Evolutionary conservation across 2,888 invertebrate genomes (phyloP), one percentile per base, ranked within the genome.

Genomic region (Odontothrips loti): DNA sequence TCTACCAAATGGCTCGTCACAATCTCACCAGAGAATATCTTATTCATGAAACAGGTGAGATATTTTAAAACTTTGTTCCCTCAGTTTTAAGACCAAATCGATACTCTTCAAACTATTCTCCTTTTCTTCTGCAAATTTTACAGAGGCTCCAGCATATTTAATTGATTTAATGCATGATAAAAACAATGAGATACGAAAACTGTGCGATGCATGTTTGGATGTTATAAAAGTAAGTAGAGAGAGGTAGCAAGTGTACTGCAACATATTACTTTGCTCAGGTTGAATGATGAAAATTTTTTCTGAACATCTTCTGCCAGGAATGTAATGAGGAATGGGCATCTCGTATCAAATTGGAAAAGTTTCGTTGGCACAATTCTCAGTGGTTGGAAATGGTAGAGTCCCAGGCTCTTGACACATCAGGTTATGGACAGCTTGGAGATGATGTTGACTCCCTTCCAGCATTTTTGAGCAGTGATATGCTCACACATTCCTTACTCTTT

Each of bases 121-220:
- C 0, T 20, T 47, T 81, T 75, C 20, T 80, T 47, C 43, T 82
- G 47, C 23, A 80, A 80, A 47, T 80, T 83, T 89, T 89, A 47
- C 89, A 93, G 96, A 97, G 88, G 96, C 97, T 47, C 96, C 98
- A 29, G 97, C 97, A 11, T 98, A 98, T 88, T 91, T 99, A 82
- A 96, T 99, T 84, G 98, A 99, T 88, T 90, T 99, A 85, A 96
- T 99, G 93, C 97, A 98, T 88, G 98, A 99, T 87, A 97, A 97
- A 88, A 98, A 98, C 88, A 91, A 94, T 83, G 94, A 95, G 87
- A 96, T 98, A 83, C 90, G 98, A 83, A 96, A 95, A 89, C 93
- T 99, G 85, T 99, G 98, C 87, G 97, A 98, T 87, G 93, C 94
- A 83, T 98, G 98, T 84, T 91, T 99, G 83, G 97, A 98, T 87